Percentiles rank a stretch among this genome's conserved stretches.
Conservation (phyloP, 1,140 invertebrate genomes). For the Caenorhabditis briggsae region DNA sequence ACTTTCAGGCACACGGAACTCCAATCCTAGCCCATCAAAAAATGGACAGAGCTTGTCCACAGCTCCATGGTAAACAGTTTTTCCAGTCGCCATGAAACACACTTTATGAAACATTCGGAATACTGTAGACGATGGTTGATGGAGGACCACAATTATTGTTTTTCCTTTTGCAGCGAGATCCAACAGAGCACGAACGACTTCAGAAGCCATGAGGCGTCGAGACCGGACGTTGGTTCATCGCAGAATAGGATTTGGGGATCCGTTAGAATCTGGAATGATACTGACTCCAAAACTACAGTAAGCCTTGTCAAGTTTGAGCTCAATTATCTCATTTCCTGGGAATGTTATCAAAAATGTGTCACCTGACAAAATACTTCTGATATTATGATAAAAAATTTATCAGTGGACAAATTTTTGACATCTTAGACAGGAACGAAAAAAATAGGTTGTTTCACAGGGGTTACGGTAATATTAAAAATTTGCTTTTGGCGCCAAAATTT, state of each 20-base stretch:
- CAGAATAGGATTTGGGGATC: slow-evolving; percentile 85
- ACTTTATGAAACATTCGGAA: slow-evolving; percentile 81
- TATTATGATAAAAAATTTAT: too few species aligned
- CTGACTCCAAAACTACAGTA: neutral
- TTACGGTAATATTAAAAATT: too few species aligned
- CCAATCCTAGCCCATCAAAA: slow-evolving; percentile 11
- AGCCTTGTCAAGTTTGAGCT: too few species aligned
- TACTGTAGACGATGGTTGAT: slow-evolving; percentile 87
- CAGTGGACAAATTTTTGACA: too few species aligned
- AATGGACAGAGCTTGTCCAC: slow-evolving; percentile 50
- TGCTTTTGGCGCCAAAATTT: too few species aligned
- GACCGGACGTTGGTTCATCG: slow-evolving; percentile 86
- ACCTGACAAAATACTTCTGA: too few species aligned
- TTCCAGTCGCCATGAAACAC: slow-evolving; percentile 61
- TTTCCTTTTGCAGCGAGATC: slow-evolving; percentile 79
- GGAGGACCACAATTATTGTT: slow-evolving; percentile 86
- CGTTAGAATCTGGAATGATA: slow-evolving; percentile 80
- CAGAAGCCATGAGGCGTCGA: slow-evolving; percentile 85
- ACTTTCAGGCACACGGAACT: slow-evolving; percentile 76
- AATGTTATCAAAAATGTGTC: too few species aligned
- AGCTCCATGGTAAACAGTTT: slow-evolving; percentile 56
- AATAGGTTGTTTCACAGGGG: too few species aligned
- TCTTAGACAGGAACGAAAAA: too few species aligned
- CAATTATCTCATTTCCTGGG: too few species aligned
- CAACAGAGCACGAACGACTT: slow-evolving; percentile 68